Percentiles rank a stretch among this genome's conserved stretches.
Conservation (phyloP, 2,113 vertebrate genomes). For the Nothoprocta pentlandii region DNA sequence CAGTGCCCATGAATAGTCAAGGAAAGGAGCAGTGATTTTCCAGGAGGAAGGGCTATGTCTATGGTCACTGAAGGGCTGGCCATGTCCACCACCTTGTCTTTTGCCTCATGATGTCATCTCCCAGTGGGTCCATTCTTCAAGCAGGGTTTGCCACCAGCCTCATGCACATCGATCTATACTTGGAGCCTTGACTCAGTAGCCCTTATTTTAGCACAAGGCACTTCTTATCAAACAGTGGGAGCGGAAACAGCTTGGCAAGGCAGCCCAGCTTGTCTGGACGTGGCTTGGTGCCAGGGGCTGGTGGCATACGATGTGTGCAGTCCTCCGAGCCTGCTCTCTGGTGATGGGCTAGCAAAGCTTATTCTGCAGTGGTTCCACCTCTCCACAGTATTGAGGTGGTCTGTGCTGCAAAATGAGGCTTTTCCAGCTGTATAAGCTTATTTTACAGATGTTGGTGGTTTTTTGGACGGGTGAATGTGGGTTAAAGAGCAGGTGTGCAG, state of each 20-base stretch:
- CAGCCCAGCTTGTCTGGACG: neutral
- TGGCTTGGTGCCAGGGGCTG: neutral
- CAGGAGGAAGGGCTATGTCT: neutral
- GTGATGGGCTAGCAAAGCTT: neutral
- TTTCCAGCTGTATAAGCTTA: neutral
- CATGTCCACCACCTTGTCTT: neutral
- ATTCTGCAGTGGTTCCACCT: neutral
- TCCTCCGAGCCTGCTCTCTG: neutral
- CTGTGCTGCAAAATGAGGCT: neutral
- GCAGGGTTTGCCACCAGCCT: rapidly evolving
- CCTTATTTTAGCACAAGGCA: neutral
- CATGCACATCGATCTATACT: neutral
- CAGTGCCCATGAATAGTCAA: neutral
- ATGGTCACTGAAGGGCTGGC: too few relatives aligned
- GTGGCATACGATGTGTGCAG: neutral
- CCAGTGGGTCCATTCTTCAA: neutral
- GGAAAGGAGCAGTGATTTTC: neutral
- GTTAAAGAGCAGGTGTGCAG: neutral
- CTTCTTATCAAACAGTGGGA: neutral
- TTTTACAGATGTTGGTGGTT: neutral
- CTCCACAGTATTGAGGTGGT: neutral
- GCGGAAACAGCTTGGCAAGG: neutral
- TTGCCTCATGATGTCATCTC: neutral
- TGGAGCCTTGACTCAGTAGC: neutral
- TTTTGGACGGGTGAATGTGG: neutral